Evolutionary conservation across 2,888 invertebrate genomes (phyloP).

Genomic region (Clitarchus hookeri): DNA sequence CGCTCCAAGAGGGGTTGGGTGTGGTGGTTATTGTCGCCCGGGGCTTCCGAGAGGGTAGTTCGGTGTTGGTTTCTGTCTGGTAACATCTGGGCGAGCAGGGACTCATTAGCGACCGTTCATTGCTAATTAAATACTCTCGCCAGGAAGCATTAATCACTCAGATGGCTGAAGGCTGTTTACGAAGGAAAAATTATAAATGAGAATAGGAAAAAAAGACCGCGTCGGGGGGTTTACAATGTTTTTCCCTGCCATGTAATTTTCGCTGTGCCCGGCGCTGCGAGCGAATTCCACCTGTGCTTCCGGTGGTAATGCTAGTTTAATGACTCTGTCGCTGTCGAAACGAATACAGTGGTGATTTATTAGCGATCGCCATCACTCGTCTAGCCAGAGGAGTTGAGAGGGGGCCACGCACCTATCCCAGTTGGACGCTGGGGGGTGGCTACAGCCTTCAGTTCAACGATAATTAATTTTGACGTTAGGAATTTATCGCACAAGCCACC

Average conservation of each 20-base stretch:
- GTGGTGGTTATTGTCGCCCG: neutral
- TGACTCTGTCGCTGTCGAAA: neutral
- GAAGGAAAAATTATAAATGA: neutral
- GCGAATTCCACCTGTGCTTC: neutral
- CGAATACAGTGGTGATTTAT: neutral
- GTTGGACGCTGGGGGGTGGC: too few relatives aligned
- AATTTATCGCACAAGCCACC: too few relatives aligned
- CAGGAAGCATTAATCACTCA: neutral
- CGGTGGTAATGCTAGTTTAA: neutral
- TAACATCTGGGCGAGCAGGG: neutral
- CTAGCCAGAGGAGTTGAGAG: too few relatives aligned
- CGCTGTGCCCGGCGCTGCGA: neutral
- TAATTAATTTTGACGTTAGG: too few relatives aligned
- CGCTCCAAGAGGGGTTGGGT: neutral
- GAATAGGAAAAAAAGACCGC: neutral
- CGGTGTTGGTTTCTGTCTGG: neutral
- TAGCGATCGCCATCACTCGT: too few relatives aligned
- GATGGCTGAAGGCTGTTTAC: neutral
- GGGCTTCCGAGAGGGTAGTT: too few relatives aligned
- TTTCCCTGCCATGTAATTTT: neutral
- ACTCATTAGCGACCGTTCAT: neutral
- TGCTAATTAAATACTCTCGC: constrained; percentile 7
- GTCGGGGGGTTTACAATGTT: neutral
- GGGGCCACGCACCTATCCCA: too few relatives aligned
- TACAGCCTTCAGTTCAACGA: too few relatives aligned